Percentiles rank a stretch among this genome's conserved stretches.
These are phyloP conservation scores for Phainopepla nitens DNA, from an alignment of 2,113 vertebrate species.

Conservation along the genomic window DNA sequence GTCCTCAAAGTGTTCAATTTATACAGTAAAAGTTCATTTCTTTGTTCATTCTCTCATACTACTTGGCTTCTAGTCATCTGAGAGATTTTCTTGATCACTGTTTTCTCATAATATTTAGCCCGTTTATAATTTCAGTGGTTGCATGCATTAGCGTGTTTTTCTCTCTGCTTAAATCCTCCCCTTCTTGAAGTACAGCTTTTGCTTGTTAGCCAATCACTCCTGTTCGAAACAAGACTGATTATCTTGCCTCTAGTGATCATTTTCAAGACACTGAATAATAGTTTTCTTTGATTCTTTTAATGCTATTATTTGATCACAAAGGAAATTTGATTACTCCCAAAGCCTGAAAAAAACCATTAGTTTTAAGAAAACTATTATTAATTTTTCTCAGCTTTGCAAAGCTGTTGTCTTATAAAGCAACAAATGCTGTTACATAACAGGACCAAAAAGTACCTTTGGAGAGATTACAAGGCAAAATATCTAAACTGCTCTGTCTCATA, in stretches of 20 bases:
- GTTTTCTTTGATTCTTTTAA: neutral
- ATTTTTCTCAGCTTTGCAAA: neutral
- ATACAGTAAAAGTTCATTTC: neutral
- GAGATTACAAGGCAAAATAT: neutral
- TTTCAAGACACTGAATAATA: neutral
- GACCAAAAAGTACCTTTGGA: neutral
- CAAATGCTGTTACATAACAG: neutral
- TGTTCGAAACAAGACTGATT: neutral
- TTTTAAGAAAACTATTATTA: neutral
- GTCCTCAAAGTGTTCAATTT: neutral
- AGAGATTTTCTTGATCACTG: neutral
- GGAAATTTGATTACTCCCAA: neutral
- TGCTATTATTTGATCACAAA: neutral
- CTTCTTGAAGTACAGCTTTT: neutral
- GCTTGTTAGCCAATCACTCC: neutral
- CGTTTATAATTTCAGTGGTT: neutral
- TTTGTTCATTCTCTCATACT: neutral
- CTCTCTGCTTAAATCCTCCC: neutral
- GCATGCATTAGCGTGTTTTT: neutral
- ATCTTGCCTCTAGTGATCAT: neutral
- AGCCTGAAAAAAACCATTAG: neutral
- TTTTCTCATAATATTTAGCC: neutral
- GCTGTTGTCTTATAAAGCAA: neutral
- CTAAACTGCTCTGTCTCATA: neutral
- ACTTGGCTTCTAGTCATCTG: neutral